A percentile compares a stretch with the other conserved stretches of the same genome.
Evolutionary conservation across 2,113 vertebrate species (phyloP).

Genomic region (Lycocorax pyrrhopterus): DNA sequence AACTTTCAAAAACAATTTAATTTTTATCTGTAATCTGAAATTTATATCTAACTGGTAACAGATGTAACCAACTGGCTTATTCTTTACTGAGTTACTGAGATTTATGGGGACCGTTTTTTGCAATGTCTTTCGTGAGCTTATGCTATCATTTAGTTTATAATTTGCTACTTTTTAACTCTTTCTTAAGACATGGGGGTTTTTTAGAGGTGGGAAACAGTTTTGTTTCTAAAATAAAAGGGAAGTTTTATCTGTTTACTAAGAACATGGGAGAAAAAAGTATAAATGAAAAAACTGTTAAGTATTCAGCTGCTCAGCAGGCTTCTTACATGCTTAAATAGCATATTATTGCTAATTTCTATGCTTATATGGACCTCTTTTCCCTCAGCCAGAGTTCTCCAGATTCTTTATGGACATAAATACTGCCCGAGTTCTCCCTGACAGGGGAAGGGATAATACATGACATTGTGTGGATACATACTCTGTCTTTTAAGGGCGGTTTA

Average conservation of each 20-base stretch:
- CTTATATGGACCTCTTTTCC: neutral
- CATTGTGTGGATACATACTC: neutral
- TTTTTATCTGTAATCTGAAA: constrained; percentile 73
- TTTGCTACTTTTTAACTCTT: constrained; percentile 67
- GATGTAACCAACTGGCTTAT: constrained; percentile 71
- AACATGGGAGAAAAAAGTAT: neutral
- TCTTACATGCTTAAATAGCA: neutral
- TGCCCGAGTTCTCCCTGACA: neutral
- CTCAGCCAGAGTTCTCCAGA: neutral
- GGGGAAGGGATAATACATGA: neutral
- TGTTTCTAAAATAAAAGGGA: neutral
- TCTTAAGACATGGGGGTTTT: constrained; percentile 18
- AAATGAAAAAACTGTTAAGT: neutral
- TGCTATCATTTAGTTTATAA: constrained; percentile 62
- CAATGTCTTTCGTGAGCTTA: constrained; percentile 56
- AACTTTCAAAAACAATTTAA: constrained; percentile 68
- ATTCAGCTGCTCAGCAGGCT: neutral
- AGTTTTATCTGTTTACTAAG: neutral
- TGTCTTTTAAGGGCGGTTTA: neutral
- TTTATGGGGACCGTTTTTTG: constrained; percentile 61
- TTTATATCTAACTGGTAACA: constrained; percentile 72
- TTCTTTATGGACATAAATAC: neutral
- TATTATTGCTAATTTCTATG: neutral
- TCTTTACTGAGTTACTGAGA: constrained; percentile 55
- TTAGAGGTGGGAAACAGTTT: neutral